A percentile compares a stretch with the other conserved stretches of the same genome.
Evolutionary conservation across 1,140 invertebrate genomes (phyloP).

Genomic region (Drosophila arizonae): DNA sequence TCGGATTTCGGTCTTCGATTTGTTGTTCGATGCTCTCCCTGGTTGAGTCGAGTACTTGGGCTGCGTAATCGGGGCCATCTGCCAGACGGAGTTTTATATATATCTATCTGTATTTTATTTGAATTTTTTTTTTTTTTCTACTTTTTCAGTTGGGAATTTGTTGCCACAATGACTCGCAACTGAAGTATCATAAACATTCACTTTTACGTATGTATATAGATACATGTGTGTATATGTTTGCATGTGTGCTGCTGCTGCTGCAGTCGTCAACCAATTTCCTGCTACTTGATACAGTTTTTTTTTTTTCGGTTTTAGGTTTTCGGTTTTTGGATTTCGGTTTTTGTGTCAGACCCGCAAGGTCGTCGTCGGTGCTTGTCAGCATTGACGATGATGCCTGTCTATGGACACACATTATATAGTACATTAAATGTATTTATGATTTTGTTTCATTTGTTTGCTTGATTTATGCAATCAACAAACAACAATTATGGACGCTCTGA

Average conservation of each 20-base stretch:
- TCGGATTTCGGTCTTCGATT: constrained; percentile 4
- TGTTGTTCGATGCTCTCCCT: constrained; percentile 23
- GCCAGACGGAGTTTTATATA: constrained; percentile 19
- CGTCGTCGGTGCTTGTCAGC: constrained; percentile 19
- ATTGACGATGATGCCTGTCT: constrained; percentile 16
- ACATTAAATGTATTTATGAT: background rate
- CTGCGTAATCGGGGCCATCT: constrained; percentile 69
- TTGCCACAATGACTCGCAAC: constrained; percentile 55
- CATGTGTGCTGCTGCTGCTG: constrained; percentile 21
- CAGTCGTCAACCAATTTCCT: constrained; percentile 75
- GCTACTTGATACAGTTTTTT: constrained; percentile 76
- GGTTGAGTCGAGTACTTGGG: constrained; percentile 47
- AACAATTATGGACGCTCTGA: constrained; percentile 34
- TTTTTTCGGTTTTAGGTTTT: too few relatives aligned
- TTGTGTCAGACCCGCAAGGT: constrained; percentile 57
- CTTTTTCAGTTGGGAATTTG: constrained; percentile 53
- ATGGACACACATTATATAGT: background rate
- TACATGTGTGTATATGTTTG: constrained; percentile 2
- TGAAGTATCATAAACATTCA: constrained; percentile 79
- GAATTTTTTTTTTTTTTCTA: constrained; percentile 14
- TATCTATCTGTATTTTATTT: constrained; percentile 2
- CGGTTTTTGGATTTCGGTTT: too few relatives aligned
- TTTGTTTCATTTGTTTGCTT: constrained; percentile 40
- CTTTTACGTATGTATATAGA: constrained; percentile 57
- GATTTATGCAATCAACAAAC: constrained; percentile 72